These are phyloP conservation scores for Cherax destructor DNA, from an alignment of 1,140 invertebrate genomes.

Conservation along the genomic window DNA sequence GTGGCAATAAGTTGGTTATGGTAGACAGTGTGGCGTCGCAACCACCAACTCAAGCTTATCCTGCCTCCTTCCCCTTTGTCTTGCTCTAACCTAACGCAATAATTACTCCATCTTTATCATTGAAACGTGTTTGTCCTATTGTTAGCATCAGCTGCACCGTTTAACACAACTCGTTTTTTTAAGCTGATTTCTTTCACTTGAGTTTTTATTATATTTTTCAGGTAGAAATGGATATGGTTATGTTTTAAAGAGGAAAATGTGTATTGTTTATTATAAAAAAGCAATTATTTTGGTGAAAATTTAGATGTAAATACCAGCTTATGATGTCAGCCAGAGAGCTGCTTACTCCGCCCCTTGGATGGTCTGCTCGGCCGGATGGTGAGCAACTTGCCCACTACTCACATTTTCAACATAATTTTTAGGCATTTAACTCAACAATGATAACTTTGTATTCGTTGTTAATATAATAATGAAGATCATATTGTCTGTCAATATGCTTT, in stretches of 20 bases:
- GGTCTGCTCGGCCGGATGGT: slow-evolving; percentile 3
- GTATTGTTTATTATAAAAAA: background rate
- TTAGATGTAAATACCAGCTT: slow-evolving; percentile 33
- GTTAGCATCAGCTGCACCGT: no score
- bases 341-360: background rate
- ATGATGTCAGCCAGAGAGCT: slow-evolving; percentile 26
- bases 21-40: slow-evolving; percentile 50
- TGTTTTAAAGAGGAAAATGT: no score
- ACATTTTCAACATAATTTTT: background rate
- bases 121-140: no score
- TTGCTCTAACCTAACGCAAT: no score
- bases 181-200: no score
- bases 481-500: background rate
- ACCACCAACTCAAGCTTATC: background rate
- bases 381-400: background rate
- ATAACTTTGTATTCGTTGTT: no score
- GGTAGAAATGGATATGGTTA: no score
- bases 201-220: no score
- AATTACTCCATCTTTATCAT: no score
- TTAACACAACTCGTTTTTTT: no score
- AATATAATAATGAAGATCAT: background rate
- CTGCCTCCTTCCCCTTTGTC: background rate
- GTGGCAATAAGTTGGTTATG: slow-evolving; percentile 26
- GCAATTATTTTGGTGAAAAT: background rate
- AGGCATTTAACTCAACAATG: no score